Percentiles rank a stretch among this genome's conserved stretches.
Evolutionary conservation across 2,888 invertebrate species (phyloP).

Genomic region (Lasioglossum figueresi): DNA sequence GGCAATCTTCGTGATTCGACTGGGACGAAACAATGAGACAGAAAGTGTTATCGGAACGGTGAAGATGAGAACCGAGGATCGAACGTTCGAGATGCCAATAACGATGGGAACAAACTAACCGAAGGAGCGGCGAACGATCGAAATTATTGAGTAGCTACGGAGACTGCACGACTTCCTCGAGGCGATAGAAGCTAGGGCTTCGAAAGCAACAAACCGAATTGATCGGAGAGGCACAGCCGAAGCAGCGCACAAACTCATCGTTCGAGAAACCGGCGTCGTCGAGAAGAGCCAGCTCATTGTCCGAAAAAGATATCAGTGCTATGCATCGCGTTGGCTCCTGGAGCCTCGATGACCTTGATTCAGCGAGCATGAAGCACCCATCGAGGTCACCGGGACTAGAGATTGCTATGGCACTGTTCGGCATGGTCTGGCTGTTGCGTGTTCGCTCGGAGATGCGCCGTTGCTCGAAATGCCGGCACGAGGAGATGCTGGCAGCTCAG

Average conservation of each 20-base stretch:
- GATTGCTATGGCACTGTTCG: conserved; percentile 93
- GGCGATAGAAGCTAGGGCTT: not conserved
- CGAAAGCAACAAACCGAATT: not conserved
- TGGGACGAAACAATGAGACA: not conserved
- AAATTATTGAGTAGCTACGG: not conserved
- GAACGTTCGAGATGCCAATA: not conserved
- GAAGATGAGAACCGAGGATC: not conserved
- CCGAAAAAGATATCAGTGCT: conserved; percentile 61
- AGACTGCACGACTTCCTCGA: too few species aligned
- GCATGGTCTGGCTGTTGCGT: conserved; percentile 93
- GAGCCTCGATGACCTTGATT: conserved; percentile 81
- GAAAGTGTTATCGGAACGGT: not conserved
- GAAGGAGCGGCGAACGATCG: not conserved
- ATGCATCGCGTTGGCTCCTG: conserved; percentile 80
- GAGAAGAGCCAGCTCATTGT: conserved; percentile 26
- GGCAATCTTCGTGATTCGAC: not conserved
- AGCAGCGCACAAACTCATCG: not conserved
- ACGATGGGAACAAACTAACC: conserved; percentile 15
- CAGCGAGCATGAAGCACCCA: conserved; percentile 83
- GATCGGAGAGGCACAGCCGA: not conserved
- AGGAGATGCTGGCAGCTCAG: conserved; percentile 82
- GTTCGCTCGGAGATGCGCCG: conserved; percentile 92
- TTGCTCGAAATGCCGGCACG: conserved; percentile 89
- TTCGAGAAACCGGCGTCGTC: not conserved
- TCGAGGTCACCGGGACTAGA: conserved; percentile 79